These are phyloP conservation scores for Rallus crepitans DNA, from an alignment of 2,797 vertebrate genomes.

Conservation along the genomic window DNA sequence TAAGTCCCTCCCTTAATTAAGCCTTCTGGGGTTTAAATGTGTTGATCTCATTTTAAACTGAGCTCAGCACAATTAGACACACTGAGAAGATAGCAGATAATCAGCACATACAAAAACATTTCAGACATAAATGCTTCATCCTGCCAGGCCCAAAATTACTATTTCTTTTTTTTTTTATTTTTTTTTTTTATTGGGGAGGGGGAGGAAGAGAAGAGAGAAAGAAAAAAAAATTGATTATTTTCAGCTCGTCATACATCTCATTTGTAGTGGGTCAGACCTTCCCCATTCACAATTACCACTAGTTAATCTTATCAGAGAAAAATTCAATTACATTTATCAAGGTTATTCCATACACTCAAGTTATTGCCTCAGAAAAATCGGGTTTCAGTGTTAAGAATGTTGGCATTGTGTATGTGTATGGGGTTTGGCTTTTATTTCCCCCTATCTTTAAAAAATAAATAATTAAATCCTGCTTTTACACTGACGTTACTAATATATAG, in stretches of 20 bases:
- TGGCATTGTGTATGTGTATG: conserved; percentile 79
- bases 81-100: conserved; percentile 86
- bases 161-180: conserved; percentile 72
- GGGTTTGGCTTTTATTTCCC: background rate
- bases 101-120: conserved; percentile 83
- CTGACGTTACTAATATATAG: conserved; percentile 78
- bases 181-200: background rate
- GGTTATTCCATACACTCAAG: conserved; percentile 90
- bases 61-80: conserved; percentile 95
- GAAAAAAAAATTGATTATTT: conserved; percentile 83
- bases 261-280: conserved; percentile 85
- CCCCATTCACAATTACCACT: conserved; percentile 90
- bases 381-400: conserved; percentile 80
- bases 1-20: conserved; percentile 91
- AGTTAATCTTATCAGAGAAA: conserved; percentile 95
- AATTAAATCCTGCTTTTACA: conserved; percentile 82
- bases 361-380: conserved; percentile 79
- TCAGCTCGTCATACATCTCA: conserved; percentile 85
- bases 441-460: conserved; percentile 75
- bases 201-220: conserved; percentile 10
- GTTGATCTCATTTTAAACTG: conserved; percentile 94
- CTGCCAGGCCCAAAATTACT: conserved; percentile 78
- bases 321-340: conserved; percentile 99
- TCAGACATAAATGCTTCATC: conserved; percentile 79
- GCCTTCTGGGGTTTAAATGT: conserved; percentile 93